phyloP scores from a whole-genome alignment of 1,140 invertebrate species.

The Heterodera schachtii region DNA sequence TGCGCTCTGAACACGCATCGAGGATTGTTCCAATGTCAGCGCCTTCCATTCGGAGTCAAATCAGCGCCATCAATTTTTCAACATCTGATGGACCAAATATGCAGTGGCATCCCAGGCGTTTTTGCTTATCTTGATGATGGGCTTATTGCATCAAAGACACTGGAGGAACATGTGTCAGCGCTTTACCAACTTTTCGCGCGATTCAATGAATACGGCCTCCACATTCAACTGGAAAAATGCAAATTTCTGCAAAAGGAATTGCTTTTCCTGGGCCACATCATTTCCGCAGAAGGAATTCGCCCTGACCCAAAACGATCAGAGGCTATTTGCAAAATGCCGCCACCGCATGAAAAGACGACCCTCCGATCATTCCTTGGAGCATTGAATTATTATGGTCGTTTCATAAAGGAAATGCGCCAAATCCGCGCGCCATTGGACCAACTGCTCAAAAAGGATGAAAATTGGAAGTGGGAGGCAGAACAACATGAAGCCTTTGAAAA shows the following conservation, averaged over 20 bases:
- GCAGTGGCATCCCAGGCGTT: constrained; percentile 51
- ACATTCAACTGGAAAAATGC: constrained; percentile 14
- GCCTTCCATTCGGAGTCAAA: constrained; percentile 68
- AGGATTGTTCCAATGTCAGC: constrained; percentile 12
- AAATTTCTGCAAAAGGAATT: no score
- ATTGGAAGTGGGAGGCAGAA: constrained; percentile 45
- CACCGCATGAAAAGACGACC: constrained; percentile 21
- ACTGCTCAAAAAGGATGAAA: constrained; percentile 51
- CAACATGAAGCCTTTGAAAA: constrained; percentile 39
- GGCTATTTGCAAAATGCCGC: constrained; percentile 45
- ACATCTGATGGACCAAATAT: constrained; percentile 65
- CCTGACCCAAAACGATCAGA: constrained; percentile 22
- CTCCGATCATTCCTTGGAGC: constrained; percentile 53
- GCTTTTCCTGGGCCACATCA: no score
- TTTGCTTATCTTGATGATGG: constrained; percentile 14
- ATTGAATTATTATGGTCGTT: constrained; percentile 50
- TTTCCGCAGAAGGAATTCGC: no score
- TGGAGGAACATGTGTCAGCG: constrained; percentile 30
- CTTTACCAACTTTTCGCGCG: constrained; percentile 31
- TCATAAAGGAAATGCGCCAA: constrained; percentile 42
- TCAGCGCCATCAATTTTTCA: constrained; percentile 67
- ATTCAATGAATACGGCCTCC: constrained; percentile 41
- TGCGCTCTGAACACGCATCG: constrained; percentile 32
- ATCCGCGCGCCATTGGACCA: constrained; percentile 47
- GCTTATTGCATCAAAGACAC: background rate